Percentiles rank a stretch among this genome's conserved stretches.
Conservation (phyloP, 1,140 invertebrate genomes). For the Chrysopa pallens region DNA sequence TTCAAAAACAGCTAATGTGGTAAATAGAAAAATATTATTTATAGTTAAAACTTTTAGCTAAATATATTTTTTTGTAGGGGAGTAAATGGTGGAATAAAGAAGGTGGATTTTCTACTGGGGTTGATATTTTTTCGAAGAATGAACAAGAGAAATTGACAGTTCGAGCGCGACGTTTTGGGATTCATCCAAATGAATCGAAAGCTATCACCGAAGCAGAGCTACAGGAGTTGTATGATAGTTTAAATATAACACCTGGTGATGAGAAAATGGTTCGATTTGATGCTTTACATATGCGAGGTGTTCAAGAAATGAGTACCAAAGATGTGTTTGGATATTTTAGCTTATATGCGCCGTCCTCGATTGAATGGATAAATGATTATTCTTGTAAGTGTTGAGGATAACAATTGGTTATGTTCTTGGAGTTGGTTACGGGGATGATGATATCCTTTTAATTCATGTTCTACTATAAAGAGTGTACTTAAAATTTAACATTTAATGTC, state of each 20-base stretch:
- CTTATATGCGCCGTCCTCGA: conserved; percentile 46
- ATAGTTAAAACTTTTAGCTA: neutral
- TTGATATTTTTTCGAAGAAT: conserved; percentile 40
- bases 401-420: neutral
- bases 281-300: conserved; percentile 54
- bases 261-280: conserved; percentile 47
- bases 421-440: too few species aligned
- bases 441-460: too few species aligned
- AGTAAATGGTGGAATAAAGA: conserved; percentile 26
- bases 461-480: too few species aligned
- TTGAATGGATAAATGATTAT: conserved; percentile 67
- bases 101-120: conserved; percentile 30
- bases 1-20: neutral
- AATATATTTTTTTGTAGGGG: conserved; percentile 13
- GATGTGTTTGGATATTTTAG: conserved; percentile 65
- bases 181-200: conserved; percentile 32
- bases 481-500: too few species aligned
- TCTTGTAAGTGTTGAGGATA: conserved; percentile 17
- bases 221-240: conserved; percentile 42
- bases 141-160: conserved; percentile 43
- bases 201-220: conserved; percentile 34
- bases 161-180: conserved; percentile 47
- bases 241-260: conserved; percentile 38
- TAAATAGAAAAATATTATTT: neutral
- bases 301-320: conserved; percentile 52